Percentiles rank a stretch among this genome's conserved stretches.
These are phyloP conservation scores for Lutjanus campechanus DNA, from an alignment of 2,797 vertebrate genomes.

Conservation along the genomic window DNA sequence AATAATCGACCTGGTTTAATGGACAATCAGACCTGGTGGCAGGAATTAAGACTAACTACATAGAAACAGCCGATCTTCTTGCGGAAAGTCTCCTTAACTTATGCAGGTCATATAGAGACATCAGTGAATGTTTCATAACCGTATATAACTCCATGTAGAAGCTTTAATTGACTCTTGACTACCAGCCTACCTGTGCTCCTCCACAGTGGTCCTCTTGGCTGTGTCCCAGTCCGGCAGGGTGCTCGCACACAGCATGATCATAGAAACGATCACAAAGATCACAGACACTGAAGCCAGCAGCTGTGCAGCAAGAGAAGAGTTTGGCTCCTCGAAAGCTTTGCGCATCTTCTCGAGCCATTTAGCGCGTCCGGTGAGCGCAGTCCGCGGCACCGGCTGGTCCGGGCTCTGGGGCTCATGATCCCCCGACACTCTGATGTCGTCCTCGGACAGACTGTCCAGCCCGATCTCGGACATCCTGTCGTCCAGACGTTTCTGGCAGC, in stretches of 20 bases:
- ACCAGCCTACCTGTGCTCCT: constrained; percentile 97
- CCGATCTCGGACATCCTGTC: constrained; percentile 96
- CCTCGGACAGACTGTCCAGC: constrained; percentile 90
- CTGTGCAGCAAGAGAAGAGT: constrained; percentile 94
- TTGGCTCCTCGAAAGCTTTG: constrained; percentile 96
- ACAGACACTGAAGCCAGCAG: constrained; percentile 95
- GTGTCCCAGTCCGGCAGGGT: constrained; percentile 97
- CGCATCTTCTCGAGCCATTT: constrained; percentile 95
- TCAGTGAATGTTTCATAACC: too few relatives aligned
- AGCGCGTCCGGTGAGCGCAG: constrained; percentile 78
- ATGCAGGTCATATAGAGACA: too few relatives aligned
- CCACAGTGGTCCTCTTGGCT: constrained; percentile 93
- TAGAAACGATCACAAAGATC: constrained; percentile 96
- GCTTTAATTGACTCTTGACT: background rate
- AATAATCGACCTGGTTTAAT: too few relatives aligned
- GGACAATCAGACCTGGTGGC: too few relatives aligned
- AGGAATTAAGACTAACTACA: too few relatives aligned
- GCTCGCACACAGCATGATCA: constrained; percentile 97
- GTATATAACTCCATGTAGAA: too few relatives aligned
- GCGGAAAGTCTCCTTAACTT: too few relatives aligned
- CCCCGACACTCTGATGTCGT: constrained; percentile 75
- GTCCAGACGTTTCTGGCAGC: constrained; percentile 97
- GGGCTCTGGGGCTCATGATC: constrained; percentile 75
- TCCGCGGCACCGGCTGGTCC: constrained; percentile 51
- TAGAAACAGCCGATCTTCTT: too few relatives aligned